phyloP scores from a whole-genome alignment of 1,140 invertebrate species.

The Atta cephalotes region DNA sequence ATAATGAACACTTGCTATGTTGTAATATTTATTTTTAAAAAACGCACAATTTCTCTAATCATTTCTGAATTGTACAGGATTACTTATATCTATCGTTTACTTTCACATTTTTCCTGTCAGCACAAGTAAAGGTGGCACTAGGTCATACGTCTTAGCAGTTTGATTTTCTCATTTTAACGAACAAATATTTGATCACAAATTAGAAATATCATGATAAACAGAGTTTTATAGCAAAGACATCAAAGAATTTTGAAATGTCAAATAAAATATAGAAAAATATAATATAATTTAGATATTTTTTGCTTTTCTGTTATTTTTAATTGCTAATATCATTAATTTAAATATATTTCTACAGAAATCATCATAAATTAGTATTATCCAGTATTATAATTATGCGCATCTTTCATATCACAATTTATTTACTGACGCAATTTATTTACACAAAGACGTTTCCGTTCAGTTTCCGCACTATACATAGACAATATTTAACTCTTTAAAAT shows the following conservation, averaged over 20 bases:
- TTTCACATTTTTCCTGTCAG: constrained; percentile 31
- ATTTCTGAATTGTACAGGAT: neutral
- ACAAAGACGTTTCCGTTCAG: neutral
- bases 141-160: neutral
- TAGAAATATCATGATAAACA: neutral
- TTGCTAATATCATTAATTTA: neutral
- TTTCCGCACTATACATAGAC: neutral
- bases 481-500: constrained; percentile 40
- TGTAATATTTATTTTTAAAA: neutral
- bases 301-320: neutral
- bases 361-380: neutral
- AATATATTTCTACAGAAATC: neutral
- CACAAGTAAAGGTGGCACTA: neutral
- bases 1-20: neutral
- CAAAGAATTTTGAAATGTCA: neutral
- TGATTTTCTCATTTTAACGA: constrained; percentile 29
- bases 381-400: neutral
- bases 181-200: constrained; percentile 38
- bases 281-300: neutral
- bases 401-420: neutral
- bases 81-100: constrained; percentile 26
- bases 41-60: neutral
- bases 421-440: neutral
- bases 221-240: neutral
- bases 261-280: neutral